Conservation (phyloP, 1,140 invertebrate species). For the Drosophila kohkoa region DNA sequence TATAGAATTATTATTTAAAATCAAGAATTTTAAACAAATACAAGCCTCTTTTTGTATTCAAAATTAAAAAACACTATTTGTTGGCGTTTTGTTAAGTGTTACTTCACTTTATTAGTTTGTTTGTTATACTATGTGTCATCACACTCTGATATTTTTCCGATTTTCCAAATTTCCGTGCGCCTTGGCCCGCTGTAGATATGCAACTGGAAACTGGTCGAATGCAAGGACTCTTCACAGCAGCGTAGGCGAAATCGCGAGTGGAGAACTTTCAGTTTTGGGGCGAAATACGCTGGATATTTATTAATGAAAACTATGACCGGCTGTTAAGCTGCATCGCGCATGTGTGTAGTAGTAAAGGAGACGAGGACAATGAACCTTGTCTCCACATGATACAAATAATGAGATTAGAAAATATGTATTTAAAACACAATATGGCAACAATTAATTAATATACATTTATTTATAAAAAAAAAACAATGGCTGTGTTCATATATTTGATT, state of each 20-base stretch:
- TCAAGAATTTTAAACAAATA: neutral
- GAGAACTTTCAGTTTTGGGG: slow-evolving; percentile 17
- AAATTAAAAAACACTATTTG: neutral
- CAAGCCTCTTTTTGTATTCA: neutral
- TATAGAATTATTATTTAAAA: neutral
- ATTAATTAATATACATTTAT: too few species aligned
- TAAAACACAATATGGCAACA: too few species aligned
- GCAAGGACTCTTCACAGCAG: slow-evolving; percentile 58
- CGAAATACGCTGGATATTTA: slow-evolving; percentile 40
- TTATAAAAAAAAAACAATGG: too few species aligned
- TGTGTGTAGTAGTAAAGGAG: slow-evolving; percentile 47
- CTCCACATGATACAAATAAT: neutral
- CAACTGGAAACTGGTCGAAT: slow-evolving; percentile 64
- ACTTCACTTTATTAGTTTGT: slow-evolving; percentile 7
- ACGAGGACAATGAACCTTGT: slow-evolving; percentile 42
- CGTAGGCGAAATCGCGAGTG: slow-evolving; percentile 35
- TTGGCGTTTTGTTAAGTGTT: neutral
- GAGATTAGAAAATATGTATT: too few species aligned
- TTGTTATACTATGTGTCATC: slow-evolving; percentile 32
- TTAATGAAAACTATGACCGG: slow-evolving; percentile 62
- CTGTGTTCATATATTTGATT: neutral
- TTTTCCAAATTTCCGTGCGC: slow-evolving; percentile 68
- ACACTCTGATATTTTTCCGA: slow-evolving; percentile 22
- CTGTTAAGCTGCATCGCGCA: slow-evolving; percentile 38
- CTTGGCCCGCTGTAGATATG: slow-evolving; percentile 72